These are phyloP conservation scores for Opisthograptis luteolata DNA, from an alignment of 2,888 invertebrate genomes.

Conservation along the genomic window DNA sequence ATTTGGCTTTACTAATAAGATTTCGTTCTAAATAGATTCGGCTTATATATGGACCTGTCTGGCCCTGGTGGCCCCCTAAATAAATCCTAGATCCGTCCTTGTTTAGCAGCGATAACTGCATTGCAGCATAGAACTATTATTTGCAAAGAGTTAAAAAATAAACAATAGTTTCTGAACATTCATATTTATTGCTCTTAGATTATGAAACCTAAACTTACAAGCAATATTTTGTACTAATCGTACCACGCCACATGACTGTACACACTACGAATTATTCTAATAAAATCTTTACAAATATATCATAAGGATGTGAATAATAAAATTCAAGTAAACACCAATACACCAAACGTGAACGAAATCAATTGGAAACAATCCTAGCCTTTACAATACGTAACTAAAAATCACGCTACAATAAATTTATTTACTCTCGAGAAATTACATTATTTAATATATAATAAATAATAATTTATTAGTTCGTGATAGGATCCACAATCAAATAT, in stretches of 20 bases:
- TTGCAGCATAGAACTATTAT: no score
- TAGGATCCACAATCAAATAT: not conserved
- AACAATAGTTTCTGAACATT: constrained; percentile 59
- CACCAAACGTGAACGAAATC: constrained; percentile 42
- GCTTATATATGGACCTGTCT: no score
- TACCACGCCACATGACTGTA: constrained; percentile 72
- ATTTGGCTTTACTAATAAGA: no score
- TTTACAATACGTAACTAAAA: constrained; percentile 20
- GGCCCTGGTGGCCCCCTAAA: no score
- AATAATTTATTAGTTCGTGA: constrained; percentile 1
- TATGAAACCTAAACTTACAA: constrained; percentile 70
- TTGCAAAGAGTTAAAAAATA: constrained; percentile 16
- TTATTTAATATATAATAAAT: not conserved
- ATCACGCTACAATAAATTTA: constrained; percentile 24
- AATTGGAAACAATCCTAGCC: constrained; percentile 38
- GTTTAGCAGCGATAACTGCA: no score
- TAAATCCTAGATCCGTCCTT: no score
- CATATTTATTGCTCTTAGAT: constrained; percentile 77
- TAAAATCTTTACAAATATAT: constrained; percentile 46
- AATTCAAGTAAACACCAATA: constrained; percentile 44
- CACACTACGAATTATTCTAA: constrained; percentile 45
- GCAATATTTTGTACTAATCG: constrained; percentile 79
- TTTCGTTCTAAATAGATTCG: no score
- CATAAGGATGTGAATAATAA: constrained; percentile 34
- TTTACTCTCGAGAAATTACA: no score